phyloP scores from a whole-genome alignment of 2,113 vertebrate genomes.

The Tricholaema leucomelas region DNA sequence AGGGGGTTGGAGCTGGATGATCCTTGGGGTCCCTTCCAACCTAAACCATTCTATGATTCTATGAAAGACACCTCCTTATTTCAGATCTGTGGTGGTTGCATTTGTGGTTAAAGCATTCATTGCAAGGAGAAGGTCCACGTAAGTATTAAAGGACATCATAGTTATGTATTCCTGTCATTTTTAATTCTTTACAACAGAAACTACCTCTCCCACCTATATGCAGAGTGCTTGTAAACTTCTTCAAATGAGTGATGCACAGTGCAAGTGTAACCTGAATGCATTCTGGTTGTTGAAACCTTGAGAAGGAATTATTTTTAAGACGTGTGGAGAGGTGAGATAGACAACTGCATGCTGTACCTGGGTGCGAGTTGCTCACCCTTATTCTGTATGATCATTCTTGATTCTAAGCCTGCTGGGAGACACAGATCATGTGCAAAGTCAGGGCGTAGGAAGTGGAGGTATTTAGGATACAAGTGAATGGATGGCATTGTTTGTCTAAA shows the following conservation, averaged over 20 bases:
- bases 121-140: neutral
- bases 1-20: too few relatives aligned
- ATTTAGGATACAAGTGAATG: neutral
- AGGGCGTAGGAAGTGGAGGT: neutral
- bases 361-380: neutral
- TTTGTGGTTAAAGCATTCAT: neutral
- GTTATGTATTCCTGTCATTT: neutral
- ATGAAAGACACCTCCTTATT: neutral
- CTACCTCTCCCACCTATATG: neutral
- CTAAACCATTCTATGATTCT: too few relatives aligned
- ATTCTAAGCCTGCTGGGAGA: neutral
- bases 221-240: neutral
- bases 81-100: neutral
- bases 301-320: neutral
- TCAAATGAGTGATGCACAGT: neutral
- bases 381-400: neutral
- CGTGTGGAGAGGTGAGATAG: fast-evolving
- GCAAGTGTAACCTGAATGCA: neutral
- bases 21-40: too few relatives aligned
- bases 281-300: neutral
- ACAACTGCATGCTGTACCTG: neutral
- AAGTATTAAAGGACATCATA: neutral
- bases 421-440: neutral
- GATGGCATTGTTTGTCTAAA: neutral
- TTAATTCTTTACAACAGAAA: neutral